These are phyloP conservation scores for Amyelois transitella DNA, from an alignment of 1,140 invertebrate species.

Conservation along the genomic window DNA sequence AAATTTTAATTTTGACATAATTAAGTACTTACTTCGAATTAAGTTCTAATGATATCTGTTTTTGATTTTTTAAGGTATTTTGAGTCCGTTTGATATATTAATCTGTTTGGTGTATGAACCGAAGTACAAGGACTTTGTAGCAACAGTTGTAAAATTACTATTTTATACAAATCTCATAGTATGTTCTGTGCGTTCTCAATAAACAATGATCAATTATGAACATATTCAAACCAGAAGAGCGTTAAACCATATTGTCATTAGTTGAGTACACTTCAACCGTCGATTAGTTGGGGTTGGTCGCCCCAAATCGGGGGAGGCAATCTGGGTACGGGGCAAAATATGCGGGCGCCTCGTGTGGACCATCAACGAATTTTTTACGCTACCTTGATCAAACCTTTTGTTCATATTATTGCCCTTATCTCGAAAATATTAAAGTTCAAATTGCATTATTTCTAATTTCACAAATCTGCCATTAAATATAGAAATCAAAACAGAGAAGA, in stretches of 20 bases:
- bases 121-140: no score
- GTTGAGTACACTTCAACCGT: constrained; percentile 26
- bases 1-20: no score
- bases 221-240: no score
- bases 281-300: constrained; percentile 32
- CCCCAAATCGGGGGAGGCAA: constrained; percentile 31
- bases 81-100: no score
- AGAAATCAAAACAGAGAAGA: constrained; percentile 61
- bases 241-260: constrained; percentile 38
- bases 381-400: background rate
- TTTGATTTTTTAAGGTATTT: no score
- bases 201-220: no score
- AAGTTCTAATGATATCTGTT: no score
- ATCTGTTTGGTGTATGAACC: no score
- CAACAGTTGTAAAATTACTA: no score
- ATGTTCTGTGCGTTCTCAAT: no score
- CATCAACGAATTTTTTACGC: constrained; percentile 31
- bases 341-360: constrained; percentile 41
- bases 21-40: no score
- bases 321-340: constrained; percentile 42
- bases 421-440: background rate
- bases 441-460: constrained; percentile 21
- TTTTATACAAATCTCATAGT: no score
- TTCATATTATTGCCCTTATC: constrained; percentile 16
- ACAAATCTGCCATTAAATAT: constrained; percentile 43